Conservation (phyloP, 2,113 vertebrate species). For the Gnathonemus longibarbis region DNA sequence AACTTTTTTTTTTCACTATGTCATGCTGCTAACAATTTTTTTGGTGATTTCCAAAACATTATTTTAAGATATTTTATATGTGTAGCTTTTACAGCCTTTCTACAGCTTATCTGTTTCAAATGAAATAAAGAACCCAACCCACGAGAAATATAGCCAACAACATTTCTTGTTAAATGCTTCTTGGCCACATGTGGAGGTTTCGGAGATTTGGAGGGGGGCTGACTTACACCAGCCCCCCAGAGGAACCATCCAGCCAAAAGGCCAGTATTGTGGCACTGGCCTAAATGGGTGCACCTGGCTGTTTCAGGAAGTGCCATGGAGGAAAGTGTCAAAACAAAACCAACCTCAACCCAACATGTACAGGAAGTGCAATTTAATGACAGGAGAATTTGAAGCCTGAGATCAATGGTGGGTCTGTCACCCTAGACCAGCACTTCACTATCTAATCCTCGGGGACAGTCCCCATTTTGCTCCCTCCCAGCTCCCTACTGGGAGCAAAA, state of each 20-base stretch:
- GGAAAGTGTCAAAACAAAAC: not conserved
- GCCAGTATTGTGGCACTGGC: not conserved
- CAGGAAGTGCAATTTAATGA: not conserved
- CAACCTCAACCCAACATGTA: not conserved
- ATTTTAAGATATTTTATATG: not conserved
- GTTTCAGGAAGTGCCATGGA: slow-evolving; percentile 5
- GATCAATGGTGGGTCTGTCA: not conserved
- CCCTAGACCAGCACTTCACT: not conserved
- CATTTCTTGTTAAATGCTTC: not conserved
- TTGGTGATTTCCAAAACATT: not conserved
- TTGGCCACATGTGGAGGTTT: not conserved
- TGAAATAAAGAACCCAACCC: not conserved
- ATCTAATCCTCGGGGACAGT: not conserved
- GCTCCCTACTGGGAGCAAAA: not conserved
- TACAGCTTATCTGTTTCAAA: not conserved
- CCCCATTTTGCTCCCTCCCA: not conserved
- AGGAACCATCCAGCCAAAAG: not conserved
- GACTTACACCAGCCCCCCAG: not conserved
- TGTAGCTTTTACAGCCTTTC: not conserved
- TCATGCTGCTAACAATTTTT: not conserved
- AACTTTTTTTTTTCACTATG: not conserved
- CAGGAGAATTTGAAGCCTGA: not conserved
- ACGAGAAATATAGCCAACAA: not conserved
- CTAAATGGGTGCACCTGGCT: not conserved
- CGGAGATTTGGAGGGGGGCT: not conserved